Conservation (phyloP, 2,888 invertebrate species). For the Seladonia tumulorum region DNA sequence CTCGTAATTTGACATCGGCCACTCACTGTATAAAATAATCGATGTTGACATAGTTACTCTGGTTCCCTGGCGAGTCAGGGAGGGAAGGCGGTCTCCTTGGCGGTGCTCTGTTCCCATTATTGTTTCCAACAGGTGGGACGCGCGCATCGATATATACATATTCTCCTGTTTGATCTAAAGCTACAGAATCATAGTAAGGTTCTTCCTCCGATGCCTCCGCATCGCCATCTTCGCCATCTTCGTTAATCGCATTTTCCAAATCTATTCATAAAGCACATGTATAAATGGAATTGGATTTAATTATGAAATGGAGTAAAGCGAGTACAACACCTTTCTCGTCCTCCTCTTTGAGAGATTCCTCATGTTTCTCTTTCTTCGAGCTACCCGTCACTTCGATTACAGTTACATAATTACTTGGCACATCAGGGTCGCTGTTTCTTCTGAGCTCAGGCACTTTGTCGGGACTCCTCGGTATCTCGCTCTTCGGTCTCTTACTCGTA, state of each 20-base stretch:
- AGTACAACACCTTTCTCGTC: slow-evolving; percentile 82
- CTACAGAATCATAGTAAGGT: slow-evolving; percentile 86
- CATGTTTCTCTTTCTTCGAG: slow-evolving; percentile 81
- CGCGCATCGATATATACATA: slow-evolving; percentile 91
- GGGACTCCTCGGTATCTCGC: slow-evolving; percentile 82
- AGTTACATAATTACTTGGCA: slow-evolving; percentile 90
- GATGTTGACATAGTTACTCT: slow-evolving; percentile 96
- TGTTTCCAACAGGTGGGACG: slow-evolving; percentile 81
- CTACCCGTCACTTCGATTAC: slow-evolving; percentile 95
- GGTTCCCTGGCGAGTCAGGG: slow-evolving; percentile 91
- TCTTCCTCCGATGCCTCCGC: slow-evolving; percentile 84
- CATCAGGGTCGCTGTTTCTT: slow-evolving; percentile 84
- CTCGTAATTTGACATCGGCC: neutral
- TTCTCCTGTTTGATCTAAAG: slow-evolving; percentile 87
- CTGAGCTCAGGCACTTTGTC: slow-evolving; percentile 81
- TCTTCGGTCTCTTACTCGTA: slow-evolving; percentile 81
- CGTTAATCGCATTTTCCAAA: slow-evolving; percentile 81
- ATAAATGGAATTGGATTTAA: slow-evolving; percentile 26
- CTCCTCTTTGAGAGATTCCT: slow-evolving; percentile 86
- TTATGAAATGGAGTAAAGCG: slow-evolving; percentile 2
- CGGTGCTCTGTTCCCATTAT: slow-evolving; percentile 76
- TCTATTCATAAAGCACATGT: slow-evolving; percentile 63
- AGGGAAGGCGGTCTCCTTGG: slow-evolving; percentile 84
- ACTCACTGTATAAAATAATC: slow-evolving; percentile 95
- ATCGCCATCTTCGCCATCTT: slow-evolving; percentile 83